Evolutionary conservation across 1,140 invertebrate genomes (phyloP).

Genomic region (Procambarus virginalis): DNA sequence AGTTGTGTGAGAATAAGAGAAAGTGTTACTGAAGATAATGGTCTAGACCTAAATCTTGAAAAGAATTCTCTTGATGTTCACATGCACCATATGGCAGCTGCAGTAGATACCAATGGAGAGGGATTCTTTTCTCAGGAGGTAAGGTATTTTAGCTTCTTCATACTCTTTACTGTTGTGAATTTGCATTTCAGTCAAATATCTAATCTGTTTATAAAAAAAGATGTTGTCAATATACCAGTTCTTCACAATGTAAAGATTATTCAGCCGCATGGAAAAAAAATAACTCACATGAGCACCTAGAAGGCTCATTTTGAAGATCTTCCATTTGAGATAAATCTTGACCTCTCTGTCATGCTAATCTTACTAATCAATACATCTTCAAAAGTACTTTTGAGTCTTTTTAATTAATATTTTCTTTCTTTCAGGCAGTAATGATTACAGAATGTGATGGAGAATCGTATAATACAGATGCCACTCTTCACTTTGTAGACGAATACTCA

Average conservation of each 20-base stretch:
- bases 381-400: too few species aligned
- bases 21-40: neutral
- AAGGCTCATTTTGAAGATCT: too few species aligned
- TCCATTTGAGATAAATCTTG: too few species aligned
- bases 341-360: too few species aligned
- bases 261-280: too few species aligned
- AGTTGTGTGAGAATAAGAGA: neutral
- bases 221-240: too few species aligned
- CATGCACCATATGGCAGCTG: neutral
- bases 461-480: constrained; percentile 44
- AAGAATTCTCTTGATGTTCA: neutral
- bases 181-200: too few species aligned
- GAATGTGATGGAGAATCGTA: constrained; percentile 46
- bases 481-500: constrained; percentile 44
- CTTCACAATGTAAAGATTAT: too few species aligned
- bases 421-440: constrained; percentile 52
- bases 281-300: too few species aligned
- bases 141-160: neutral
- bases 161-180: too few species aligned
- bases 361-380: too few species aligned
- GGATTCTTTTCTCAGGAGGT: constrained; percentile 3
- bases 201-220: too few species aligned
- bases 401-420: neutral
- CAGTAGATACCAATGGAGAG: neutral
- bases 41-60: neutral